A percentile compares a stretch with the other conserved stretches of the same genome.
These are phyloP conservation scores for cattle (Bos taurus) DNA, from an alignment of 2,113 vertebrate genomes.

Conservation along the genomic window ARS-UCD2.0 NC_037351.1:48893501-48894000, in stretches of 20 bases:
- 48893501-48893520: neutral
- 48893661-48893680: neutral
- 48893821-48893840: neutral
- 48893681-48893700: neutral
- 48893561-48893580: neutral
- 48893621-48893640: neutral
- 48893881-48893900: neutral
- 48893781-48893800: rapidly evolving
- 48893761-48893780: neutral
- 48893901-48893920: neutral
- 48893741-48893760: neutral
- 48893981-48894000: neutral
- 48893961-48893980: neutral
- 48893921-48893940: neutral
- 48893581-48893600: neutral
- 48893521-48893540: neutral
- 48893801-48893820: neutral
- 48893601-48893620: neutral
- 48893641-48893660: neutral
- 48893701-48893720: neutral
- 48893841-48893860: neutral
- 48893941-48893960: neutral
- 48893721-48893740: neutral
- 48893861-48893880: neutral
- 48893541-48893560: neutral